Percentiles rank a stretch among this genome's conserved stretches.
Conservation (phyloP, 1,140 invertebrate genomes). For the Listronotus oregonensis region DNA sequence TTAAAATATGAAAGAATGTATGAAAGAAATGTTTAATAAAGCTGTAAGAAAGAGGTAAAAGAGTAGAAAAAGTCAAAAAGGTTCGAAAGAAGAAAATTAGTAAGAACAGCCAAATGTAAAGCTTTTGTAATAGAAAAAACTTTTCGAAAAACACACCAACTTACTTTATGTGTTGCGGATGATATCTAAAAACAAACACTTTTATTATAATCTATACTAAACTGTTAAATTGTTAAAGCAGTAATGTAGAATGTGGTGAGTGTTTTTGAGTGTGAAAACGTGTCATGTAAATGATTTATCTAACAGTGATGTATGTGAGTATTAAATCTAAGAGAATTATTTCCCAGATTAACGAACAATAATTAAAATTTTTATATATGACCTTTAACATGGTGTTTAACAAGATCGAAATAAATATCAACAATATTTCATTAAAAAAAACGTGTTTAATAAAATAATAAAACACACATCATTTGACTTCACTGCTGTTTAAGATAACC, state of each 20-base stretch:
- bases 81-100: slow-evolving; percentile 3
- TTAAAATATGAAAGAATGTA: background rate
- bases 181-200: slow-evolving; percentile 33
- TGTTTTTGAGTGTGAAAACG: no score
- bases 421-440: no score
- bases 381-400: no score
- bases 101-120: slow-evolving; percentile 25
- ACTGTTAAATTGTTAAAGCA: background rate
- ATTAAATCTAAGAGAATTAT: no score
- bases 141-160: slow-evolving; percentile 24
- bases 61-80: slow-evolving; percentile 4
- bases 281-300: background rate
- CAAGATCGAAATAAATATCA: no score
- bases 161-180: slow-evolving; percentile 36
- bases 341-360: no score
- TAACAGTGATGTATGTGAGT: background rate
- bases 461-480: no score
- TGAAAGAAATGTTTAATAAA: slow-evolving; percentile 2
- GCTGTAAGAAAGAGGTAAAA: background rate
- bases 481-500: no score
- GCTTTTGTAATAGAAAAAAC: slow-evolving; percentile 26
- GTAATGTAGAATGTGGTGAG: no score
- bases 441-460: no score
- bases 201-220: slow-evolving; percentile 16
- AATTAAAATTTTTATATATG: no score